phyloP scores from a whole-genome alignment of 1,140 invertebrate species.

The Philopotamus ludificatus region DNA sequence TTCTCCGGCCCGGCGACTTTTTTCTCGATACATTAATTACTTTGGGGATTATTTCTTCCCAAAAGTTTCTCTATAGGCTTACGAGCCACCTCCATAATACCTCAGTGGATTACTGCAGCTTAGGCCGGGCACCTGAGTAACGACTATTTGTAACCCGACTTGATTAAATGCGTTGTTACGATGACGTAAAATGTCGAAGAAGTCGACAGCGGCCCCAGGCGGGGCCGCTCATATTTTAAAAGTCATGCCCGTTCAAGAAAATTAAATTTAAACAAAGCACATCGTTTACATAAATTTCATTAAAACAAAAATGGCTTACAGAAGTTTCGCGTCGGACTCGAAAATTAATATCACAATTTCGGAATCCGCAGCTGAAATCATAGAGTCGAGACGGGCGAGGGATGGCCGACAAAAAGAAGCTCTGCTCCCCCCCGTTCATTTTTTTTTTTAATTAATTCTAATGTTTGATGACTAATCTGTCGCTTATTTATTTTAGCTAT shows the following conservation, averaged over 20 bases:
- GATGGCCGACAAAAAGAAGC: too few relatives aligned
- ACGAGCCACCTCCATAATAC: constrained; percentile 7
- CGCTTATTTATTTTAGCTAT: neutral
- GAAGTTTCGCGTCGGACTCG: neutral
- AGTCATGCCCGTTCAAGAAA: neutral
- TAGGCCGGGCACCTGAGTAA: constrained; percentile 16
- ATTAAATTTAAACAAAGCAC: neutral
- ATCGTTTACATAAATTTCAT: neutral
- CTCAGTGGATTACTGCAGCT: constrained; percentile 15
- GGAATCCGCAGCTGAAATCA: too few relatives aligned
- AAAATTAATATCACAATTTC: neutral
- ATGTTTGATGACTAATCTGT: neutral
- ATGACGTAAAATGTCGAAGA: constrained; percentile 15
- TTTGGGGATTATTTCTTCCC: constrained; percentile 27
- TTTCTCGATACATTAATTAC: constrained; percentile 27
- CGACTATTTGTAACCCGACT: constrained; percentile 26
- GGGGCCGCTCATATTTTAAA: constrained; percentile 18
- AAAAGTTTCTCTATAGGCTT: constrained; percentile 23
- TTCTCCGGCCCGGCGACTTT: constrained; percentile 3
- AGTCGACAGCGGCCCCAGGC: neutral
- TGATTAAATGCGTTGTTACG: constrained; percentile 23
- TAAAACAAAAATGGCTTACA: neutral
- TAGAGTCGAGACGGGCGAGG: too few relatives aligned
- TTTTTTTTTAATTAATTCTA: too few relatives aligned
- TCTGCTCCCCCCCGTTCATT: too few relatives aligned